Evolutionary conservation across 2,797 vertebrate species (phyloP).

Genomic region (Bucorvus abyssinicus): DNA sequence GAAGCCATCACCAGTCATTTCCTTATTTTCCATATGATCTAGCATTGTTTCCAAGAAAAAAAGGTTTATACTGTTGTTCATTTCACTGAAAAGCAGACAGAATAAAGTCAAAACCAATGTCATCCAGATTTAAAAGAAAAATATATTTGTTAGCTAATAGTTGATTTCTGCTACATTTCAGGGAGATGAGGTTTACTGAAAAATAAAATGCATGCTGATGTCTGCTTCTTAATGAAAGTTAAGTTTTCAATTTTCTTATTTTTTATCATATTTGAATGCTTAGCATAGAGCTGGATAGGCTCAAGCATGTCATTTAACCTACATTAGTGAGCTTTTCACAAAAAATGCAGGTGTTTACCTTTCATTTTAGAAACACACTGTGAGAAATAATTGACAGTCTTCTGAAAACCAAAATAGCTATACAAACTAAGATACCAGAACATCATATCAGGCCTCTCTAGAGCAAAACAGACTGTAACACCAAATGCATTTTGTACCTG

Average conservation of each 20-base stretch:
- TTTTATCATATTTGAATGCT: neutral
- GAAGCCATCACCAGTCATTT: neutral
- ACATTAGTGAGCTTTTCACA: neutral
- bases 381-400: neutral
- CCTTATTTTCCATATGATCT: neutral
- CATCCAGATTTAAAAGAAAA: neutral
- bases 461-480: neutral
- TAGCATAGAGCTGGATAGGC: neutral
- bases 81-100: neutral
- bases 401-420: neutral
- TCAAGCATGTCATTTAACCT: neutral
- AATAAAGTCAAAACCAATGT: neutral
- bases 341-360: neutral
- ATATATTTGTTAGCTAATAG: neutral
- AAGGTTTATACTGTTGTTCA: neutral
- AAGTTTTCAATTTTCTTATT: neutral
- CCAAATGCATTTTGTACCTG: slow-evolving; percentile 17
- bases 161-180: neutral
- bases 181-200: neutral
- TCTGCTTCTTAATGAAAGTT: neutral
- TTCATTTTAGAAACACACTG: neutral
- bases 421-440: neutral
- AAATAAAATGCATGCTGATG: neutral
- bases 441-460: neutral
- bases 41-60: neutral